Base-by-base conservation (phyloP, 2,888 invertebrate genomes). In the Drosophila monieri region DNA sequence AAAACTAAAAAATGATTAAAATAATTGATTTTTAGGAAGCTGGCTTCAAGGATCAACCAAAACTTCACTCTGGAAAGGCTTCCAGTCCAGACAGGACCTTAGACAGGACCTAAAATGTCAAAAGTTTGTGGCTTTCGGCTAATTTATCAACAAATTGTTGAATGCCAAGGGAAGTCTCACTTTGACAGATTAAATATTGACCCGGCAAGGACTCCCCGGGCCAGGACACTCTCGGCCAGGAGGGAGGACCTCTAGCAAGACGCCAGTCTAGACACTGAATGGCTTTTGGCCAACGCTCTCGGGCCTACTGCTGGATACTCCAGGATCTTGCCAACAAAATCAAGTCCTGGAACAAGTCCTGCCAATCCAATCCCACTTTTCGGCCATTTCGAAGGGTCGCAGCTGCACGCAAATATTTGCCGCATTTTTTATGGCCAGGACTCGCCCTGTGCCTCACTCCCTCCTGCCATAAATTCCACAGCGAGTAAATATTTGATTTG, bases 401-500 rank as follows among this genome's bases (percentile, higher is more conserved):
- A 77, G 85, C 77, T 83, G 86, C 69, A 77, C 67, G 67, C 72
- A 80, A 80, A 84, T 84, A 69, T 84, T 80, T 80, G 84, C 59
- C 72, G 84, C 75, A 74, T 53, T 77, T 74, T 78, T 84, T 74
- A 68, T 75, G n/a, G n/a, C n/a, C n/a, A n/a, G n/a, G n/a, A 18
- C 18, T 18, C 18, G 18, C 18, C 18, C 1, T 18, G 21, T n/a
- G n/a, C n/a, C n/a, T n/a, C n/a, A n/a, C n/a, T 5, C 5, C 3
- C 67, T 74, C 65, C 61, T 75, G 86, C 71, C 86, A 81, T 81
- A 86, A 86, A 81, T 86, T 77, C 66, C 77, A 84, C 76, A 84
- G 80, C 71, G 70, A 73, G 73, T 86, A 86, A 86, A 81, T 81
- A 86, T 86, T 85, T 85, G 67, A 83, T 80, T 72, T 68, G 76